A percentile compares a stretch with the other conserved stretches of the same genome.
phyloP scores from a whole-genome alignment of 2,797 vertebrate species.

The Glossophaga mutica region DNA sequence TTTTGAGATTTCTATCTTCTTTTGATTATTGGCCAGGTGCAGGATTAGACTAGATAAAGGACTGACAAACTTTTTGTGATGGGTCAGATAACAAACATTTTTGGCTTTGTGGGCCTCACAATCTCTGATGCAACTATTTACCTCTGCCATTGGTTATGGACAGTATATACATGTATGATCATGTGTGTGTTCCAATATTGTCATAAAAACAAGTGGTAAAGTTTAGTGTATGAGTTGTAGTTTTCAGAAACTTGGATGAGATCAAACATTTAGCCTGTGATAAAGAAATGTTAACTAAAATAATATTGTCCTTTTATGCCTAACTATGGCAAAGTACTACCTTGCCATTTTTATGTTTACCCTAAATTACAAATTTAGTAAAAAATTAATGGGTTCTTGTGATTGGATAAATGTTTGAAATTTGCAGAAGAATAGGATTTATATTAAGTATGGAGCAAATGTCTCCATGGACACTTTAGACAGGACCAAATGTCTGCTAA shows the following conservation, averaged over 20 bases:
- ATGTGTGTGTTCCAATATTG: neutral
- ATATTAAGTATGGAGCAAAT: neutral
- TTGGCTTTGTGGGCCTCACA: neutral
- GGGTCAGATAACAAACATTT: neutral
- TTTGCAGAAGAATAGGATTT: neutral
- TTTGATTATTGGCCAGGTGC: neutral
- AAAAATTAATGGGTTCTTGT: neutral
- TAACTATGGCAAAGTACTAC: neutral
- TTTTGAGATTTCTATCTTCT: neutral
- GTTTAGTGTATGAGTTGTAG: neutral
- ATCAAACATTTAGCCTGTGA: neutral
- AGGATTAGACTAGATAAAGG: neutral
- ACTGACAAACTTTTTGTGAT: neutral
- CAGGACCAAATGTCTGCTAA: neutral
- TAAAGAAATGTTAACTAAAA: neutral
- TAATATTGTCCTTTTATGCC: neutral
- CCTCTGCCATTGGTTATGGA: neutral
- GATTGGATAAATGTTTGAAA: neutral
- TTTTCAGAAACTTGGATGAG: neutral
- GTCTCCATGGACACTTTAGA: neutral
- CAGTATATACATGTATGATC: neutral
- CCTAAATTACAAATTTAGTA: neutral
- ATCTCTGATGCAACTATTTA: neutral
- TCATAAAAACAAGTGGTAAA: neutral
- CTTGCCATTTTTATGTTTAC: neutral